Percentiles rank a stretch among this genome's conserved stretches.
Conservation (phyloP, 1,140 invertebrate species). For the Drosophila quadrilineata region DNA sequence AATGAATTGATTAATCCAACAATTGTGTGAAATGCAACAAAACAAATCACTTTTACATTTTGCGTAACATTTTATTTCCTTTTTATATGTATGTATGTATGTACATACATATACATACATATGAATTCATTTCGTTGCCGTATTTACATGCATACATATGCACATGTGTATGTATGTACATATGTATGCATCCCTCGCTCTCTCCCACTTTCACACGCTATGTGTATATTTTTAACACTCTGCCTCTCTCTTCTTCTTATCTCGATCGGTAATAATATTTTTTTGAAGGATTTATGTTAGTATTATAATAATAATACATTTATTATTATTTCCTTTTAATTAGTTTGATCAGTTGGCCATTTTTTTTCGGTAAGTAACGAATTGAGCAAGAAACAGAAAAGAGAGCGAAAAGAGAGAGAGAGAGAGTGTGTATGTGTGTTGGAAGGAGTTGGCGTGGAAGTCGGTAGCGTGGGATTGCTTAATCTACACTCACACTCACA, state of each 20-base stretch:
- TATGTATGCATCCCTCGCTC: too few species aligned
- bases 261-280: too few species aligned
- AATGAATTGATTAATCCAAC: too few species aligned
- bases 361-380: constrained; percentile 74
- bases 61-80: constrained; percentile 9
- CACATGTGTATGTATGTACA: too few species aligned
- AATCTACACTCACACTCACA: too few species aligned
- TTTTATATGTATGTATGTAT: background rate
- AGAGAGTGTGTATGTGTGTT: background rate
- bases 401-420: background rate
- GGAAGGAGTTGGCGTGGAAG: background rate
- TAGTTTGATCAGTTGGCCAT: constrained; percentile 44
- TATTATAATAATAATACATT: too few species aligned
- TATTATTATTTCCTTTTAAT: constrained; percentile 43
- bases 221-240: too few species aligned
- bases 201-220: too few species aligned
- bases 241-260: constrained; percentile 3
- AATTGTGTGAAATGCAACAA: background rate
- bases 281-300: too few species aligned
- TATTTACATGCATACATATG: background rate
- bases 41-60: background rate
- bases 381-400: constrained; percentile 1
- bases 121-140: background rate
- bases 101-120: background rate
- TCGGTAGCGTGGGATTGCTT: too few species aligned